Evolutionary conservation across 2,888 invertebrate species (phyloP), one percentile per base, ranked within the genome.

Genomic region (Chloromyia formosa): DNA sequence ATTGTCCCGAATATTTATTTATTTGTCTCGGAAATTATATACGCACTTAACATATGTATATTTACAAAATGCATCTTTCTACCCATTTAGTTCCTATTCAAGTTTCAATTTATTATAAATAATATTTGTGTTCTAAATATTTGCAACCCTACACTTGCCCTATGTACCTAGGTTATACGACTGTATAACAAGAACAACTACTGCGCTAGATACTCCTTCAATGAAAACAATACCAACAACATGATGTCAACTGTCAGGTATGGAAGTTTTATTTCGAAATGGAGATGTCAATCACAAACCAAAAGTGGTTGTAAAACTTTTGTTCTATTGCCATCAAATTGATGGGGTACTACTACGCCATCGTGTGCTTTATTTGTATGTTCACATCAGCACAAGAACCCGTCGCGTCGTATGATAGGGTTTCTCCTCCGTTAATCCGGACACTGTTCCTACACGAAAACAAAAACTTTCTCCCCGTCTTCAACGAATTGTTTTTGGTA

Each of bases 261-360:
- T 35, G n/a, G 45, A 64, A 66, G 49, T 66, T 66, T 66, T 66
- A 66, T 66, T 66, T 49, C 66, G 62, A 62, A 62, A 40, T 62
- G 16, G 62, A 62, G 62, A 35, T 62, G 62, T 62, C 62, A 62
- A 62, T 62, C 62, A 62, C 40, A 62, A 62, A 35, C 62, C 62
- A 40, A 62, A 66, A 66, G 66, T 66, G 66, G 66, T 66, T 66
- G 66, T 49, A 49, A 66, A 66, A 49, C 66, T 49, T 42, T 64
- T 45, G 66, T 66, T 66, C 66, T 66, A 66, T 66, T 66, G 66
- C 49, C 20, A 49, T 66, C 66, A 45, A 66, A 49, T 49, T 66
- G 45, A 35, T 35, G 22, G 66, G 10, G 12, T 66, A n/a, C 66
- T 20, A 14, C 18, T 12, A 66, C 49, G 18, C 49, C 7, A 22